phyloP scores from a whole-genome alignment of 2,888 invertebrate species.

The Parnassius mnemosyne region DNA sequence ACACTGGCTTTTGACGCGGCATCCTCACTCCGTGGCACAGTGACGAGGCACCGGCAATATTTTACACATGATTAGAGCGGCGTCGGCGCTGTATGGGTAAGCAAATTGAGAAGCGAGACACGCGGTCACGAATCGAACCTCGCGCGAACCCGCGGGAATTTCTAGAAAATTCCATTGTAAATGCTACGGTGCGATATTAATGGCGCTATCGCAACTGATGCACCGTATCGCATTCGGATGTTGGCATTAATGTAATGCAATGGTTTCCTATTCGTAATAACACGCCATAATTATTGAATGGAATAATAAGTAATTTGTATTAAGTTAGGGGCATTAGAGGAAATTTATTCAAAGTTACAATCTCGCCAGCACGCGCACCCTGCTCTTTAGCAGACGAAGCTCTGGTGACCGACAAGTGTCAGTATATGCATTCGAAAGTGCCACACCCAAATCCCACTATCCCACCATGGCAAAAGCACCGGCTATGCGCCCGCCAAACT shows the following conservation, averaged over 20 bases:
- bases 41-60: slow-evolving; percentile 72
- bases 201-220: slow-evolving; percentile 60
- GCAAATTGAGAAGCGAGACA: slow-evolving; percentile 78
- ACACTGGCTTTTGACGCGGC: slow-evolving; percentile 65
- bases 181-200: slow-evolving; percentile 72
- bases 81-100: slow-evolving; percentile 75
- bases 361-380: too few relatives aligned
- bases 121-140: slow-evolving; percentile 78
- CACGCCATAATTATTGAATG: too few relatives aligned
- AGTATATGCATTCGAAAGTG: too few relatives aligned
- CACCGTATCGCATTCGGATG: slow-evolving; percentile 36
- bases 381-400: too few relatives aligned
- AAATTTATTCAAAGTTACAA: too few relatives aligned
- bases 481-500: too few relatives aligned
- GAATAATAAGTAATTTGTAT: too few relatives aligned
- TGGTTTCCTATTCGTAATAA: too few relatives aligned
- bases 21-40: slow-evolving; percentile 63
- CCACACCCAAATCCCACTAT: too few relatives aligned
- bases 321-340: too few relatives aligned
- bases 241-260: not conserved
- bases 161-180: slow-evolving; percentile 76
- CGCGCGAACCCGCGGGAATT: slow-evolving; percentile 70
- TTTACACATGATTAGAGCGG: slow-evolving; percentile 79
- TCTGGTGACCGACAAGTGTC: too few relatives aligned
- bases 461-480: too few relatives aligned